A percentile compares a stretch with the other conserved stretches of the same genome.
phyloP scores from a whole-genome alignment of 2,113 vertebrate species.

The Heterotilapia buettikoferi region DNA sequence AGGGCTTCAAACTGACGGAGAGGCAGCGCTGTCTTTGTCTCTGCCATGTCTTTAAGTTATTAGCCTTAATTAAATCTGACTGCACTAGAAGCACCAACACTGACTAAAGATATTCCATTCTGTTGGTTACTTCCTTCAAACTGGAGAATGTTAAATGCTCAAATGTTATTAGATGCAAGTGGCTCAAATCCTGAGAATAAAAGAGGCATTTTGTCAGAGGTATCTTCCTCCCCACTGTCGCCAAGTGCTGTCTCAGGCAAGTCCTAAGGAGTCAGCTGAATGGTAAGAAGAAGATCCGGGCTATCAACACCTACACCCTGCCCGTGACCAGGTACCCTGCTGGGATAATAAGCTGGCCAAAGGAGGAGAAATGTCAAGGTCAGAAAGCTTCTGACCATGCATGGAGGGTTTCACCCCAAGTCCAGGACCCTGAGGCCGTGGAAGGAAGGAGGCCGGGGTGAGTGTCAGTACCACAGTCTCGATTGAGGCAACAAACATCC shows the following conservation, averaged over 20 bases:
- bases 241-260: neutral
- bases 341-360: neutral
- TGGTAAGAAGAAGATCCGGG: neutral
- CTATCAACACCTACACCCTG: neutral
- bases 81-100: neutral
- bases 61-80: neutral
- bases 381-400: neutral
- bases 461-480: neutral
- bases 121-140: neutral
- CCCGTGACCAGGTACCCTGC: fast-evolving
- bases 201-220: neutral
- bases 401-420: neutral
- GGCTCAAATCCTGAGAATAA: neutral
- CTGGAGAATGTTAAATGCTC: neutral
- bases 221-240: neutral
- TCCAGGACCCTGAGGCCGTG: fast-evolving
- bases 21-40: neutral
- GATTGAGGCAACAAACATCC: neutral
- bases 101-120: fast-evolving
- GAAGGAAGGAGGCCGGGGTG: fast-evolving
- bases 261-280: neutral
- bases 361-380: neutral
- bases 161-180: neutral
- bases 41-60: neutral
- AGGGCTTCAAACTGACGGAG: neutral